phyloP scores from a whole-genome alignment of 2,113 vertebrate genomes.

The Forbesichthys papilliferus region DNA sequence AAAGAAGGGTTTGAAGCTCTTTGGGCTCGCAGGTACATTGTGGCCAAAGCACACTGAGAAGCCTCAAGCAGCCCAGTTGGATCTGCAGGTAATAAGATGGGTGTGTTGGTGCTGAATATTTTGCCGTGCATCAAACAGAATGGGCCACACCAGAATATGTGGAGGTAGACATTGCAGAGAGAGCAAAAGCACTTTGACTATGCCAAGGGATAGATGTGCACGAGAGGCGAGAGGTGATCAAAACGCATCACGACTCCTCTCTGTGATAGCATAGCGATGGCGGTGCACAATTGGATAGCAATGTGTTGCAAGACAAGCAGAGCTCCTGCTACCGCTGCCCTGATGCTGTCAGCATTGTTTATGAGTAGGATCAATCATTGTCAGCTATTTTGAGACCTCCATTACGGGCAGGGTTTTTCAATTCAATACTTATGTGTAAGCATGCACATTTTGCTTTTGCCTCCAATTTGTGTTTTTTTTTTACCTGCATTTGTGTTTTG shows the following conservation, averaged over 20 bases:
- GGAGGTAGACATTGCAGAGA: neutral
- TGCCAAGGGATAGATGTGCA: conserved; percentile 23
- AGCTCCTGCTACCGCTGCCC: conserved; percentile 10
- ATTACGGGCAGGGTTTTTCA: too few species aligned
- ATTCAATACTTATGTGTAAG: too few species aligned
- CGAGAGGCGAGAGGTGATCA: conserved; percentile 29
- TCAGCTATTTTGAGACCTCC: too few species aligned
- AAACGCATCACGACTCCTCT: conserved; percentile 23
- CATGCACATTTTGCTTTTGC: too few species aligned
- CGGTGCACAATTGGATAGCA: conserved; percentile 1
- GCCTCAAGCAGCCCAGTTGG: conserved; percentile 22
- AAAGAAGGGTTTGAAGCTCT: conserved; percentile 12
- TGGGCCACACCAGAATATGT: conserved; percentile 1
- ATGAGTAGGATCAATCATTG: too few species aligned
- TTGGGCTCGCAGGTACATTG: conserved; percentile 13
- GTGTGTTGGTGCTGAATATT: conserved; percentile 53
- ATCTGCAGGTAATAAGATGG: conserved; percentile 56
- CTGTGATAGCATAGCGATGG: neutral
- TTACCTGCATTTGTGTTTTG: too few species aligned
- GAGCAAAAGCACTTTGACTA: conserved; percentile 34
- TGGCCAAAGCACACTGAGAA: conserved; percentile 13
- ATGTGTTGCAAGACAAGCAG: conserved; percentile 9
- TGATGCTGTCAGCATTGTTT: conserved; percentile 10
- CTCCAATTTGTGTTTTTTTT: too few species aligned
- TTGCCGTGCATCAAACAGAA: conserved; percentile 49